phyloP scores from a whole-genome alignment of 2,888 invertebrate genomes.

The Leptura quadrifasciata region DNA sequence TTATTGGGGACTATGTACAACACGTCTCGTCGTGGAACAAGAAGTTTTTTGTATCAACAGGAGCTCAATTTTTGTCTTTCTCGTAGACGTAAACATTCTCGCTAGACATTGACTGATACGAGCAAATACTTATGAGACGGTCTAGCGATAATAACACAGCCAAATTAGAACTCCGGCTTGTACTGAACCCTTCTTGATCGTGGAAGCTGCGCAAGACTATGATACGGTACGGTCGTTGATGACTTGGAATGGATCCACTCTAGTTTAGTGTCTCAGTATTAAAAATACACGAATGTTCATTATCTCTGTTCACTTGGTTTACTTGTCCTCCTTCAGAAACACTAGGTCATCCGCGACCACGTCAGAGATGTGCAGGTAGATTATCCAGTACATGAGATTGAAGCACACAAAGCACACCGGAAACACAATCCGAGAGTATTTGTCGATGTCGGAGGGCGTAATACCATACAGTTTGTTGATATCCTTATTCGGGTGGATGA shows the following conservation, averaged over 20 bases:
- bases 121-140: neutral
- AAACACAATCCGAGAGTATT: conserved; percentile 98
- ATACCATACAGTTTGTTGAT: conserved; percentile 94
- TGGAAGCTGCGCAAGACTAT: conserved; percentile 45
- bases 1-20: conserved; percentile 46
- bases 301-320: conserved; percentile 64
- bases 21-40: conserved; percentile 45
- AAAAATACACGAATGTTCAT: conserved; percentile 66
- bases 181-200: conserved; percentile 35
- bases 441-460: conserved; percentile 98
- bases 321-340: conserved; percentile 83
- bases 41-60: conserved; percentile 41
- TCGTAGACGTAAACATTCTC: conserved; percentile 14
- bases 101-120: conserved; percentile 20
- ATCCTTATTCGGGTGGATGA: conserved; percentile 92
- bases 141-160: conserved; percentile 30
- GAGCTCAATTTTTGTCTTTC: conserved; percentile 26
- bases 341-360: conserved; percentile 96
- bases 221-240: conserved; percentile 46
- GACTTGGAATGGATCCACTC: conserved; percentile 53
- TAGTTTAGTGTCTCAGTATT: conserved; percentile 63
- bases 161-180: conserved; percentile 21
- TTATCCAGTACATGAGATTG: conserved; percentile 99
- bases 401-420: conserved; percentile 99
- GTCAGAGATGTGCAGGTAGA: conserved; percentile 96